These are phyloP conservation scores for Asteroscopus sphinx DNA, from an alignment of 2,888 invertebrate species.

Conservation along the genomic window DNA sequence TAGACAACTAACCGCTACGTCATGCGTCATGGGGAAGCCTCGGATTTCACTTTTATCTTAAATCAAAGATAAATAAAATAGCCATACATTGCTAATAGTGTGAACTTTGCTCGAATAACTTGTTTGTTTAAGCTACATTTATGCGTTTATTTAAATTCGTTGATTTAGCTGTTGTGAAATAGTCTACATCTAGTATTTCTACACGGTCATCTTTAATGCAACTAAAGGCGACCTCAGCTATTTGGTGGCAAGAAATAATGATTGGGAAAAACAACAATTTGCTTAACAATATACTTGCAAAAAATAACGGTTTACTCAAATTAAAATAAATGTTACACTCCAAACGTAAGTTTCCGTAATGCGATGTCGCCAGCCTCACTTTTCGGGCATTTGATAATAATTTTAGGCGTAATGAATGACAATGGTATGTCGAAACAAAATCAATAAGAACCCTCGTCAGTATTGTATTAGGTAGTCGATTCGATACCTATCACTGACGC, in stretches of 20 bases:
- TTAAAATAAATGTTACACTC: slow-evolving; percentile 5
- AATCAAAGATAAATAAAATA: background rate
- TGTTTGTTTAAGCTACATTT: slow-evolving; percentile 18
- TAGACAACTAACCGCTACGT: slow-evolving; percentile 9
- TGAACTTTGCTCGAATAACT: background rate
- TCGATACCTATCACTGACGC: too few species aligned
- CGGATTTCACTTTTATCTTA: slow-evolving; percentile 43
- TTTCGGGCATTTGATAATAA: background rate
- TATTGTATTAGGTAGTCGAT: too few species aligned
- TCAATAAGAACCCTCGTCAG: too few species aligned
- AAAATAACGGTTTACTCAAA: background rate
- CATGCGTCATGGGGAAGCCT: slow-evolving; percentile 15
- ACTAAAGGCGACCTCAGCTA: slow-evolving; percentile 4
- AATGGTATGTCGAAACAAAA: background rate
- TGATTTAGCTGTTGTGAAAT: slow-evolving; percentile 17
- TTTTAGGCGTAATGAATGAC: background rate
- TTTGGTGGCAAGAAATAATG: slow-evolving; percentile 4
- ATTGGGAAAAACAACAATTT: slow-evolving; percentile 18
- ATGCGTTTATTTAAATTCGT: slow-evolving; percentile 6
- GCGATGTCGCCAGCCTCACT: background rate
- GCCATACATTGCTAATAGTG: background rate
- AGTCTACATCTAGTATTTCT: slow-evolving; percentile 2
- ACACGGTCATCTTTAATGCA: slow-evolving; percentile 1
- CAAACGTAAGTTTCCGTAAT: background rate
- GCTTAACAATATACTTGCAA: background rate